These are phyloP conservation scores for Loripinus fragilis DNA, from an alignment of 2,888 invertebrate species.

Conservation along the genomic window DNA sequence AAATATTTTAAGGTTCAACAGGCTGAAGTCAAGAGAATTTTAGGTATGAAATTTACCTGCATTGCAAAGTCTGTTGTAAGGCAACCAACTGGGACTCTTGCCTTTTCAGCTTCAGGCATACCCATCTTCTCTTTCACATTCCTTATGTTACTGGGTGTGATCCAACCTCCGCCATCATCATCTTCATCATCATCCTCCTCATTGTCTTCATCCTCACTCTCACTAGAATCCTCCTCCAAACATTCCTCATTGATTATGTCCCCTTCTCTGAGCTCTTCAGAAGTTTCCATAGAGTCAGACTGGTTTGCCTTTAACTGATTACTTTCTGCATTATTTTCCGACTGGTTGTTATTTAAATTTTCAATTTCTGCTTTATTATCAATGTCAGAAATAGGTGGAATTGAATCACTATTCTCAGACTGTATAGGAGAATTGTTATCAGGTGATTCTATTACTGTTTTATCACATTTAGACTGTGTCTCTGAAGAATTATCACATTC, in stretches of 20 bases:
- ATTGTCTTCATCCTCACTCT: constrained; percentile 61
- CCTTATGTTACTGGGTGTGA: constrained; percentile 92
- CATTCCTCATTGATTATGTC: constrained; percentile 62
- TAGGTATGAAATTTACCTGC: constrained; percentile 86
- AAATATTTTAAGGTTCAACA: too few species aligned
- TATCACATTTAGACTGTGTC: too few species aligned
- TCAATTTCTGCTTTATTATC: too few species aligned
- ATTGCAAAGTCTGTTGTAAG: constrained; percentile 99
- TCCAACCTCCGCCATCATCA: constrained; percentile 88
- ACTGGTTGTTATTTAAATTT: too few species aligned
- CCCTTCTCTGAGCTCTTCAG: constrained; percentile 57
- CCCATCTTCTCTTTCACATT: constrained; percentile 90
- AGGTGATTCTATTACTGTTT: too few species aligned
- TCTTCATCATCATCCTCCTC: constrained; percentile 86
- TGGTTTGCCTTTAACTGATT: background rate
- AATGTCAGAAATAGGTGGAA: too few species aligned
- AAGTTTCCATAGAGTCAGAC: background rate
- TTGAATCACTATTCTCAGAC: too few species aligned
- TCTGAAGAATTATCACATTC: too few species aligned
- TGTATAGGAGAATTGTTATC: too few species aligned
- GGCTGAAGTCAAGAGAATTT: too few species aligned
- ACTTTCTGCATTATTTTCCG: background rate
- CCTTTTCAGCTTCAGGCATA: constrained; percentile 69
- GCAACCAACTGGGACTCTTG: constrained; percentile 90
- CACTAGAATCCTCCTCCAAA: constrained; percentile 64